Conservation (phyloP, 2,113 vertebrate species). For the Phyllopteryx taeniolatus region DNA sequence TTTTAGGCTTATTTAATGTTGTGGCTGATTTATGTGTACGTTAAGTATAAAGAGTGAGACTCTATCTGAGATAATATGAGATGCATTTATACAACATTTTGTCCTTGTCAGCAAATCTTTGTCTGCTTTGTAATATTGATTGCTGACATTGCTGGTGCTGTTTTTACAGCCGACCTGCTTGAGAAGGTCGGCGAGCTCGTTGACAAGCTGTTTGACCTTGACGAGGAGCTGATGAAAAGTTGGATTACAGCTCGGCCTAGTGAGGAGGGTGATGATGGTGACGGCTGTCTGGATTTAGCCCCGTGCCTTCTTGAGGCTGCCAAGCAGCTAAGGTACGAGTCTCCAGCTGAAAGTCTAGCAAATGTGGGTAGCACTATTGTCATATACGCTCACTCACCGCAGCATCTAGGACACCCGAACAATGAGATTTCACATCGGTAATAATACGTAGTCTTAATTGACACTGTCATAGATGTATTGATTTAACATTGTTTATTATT, state of each 20-base stretch:
- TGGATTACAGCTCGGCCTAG: constrained; percentile 76
- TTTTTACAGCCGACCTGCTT: constrained; percentile 82
- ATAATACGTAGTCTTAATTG: not conserved
- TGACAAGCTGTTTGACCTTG: constrained; percentile 93
- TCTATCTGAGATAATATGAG: not conserved
- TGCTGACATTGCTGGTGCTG: not conserved
- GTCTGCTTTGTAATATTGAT: constrained; percentile 3
- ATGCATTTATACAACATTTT: not conserved
- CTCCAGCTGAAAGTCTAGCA: constrained; percentile 1
- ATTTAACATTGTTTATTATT: not conserved
- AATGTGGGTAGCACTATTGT: not conserved
- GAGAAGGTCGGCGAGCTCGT: constrained; percentile 92
- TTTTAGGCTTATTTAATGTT: not conserved
- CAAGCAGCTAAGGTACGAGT: constrained; percentile 85
- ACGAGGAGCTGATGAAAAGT: constrained; percentile 89
- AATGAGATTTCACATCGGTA: not conserved
- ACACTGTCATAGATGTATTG: not conserved
- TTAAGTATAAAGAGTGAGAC: not conserved
- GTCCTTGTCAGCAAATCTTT: not conserved
- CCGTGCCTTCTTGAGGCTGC: constrained; percentile 88
- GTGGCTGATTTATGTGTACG: not conserved
- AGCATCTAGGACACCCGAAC: not conserved
- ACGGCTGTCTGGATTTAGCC: constrained; percentile 68
- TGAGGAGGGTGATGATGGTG: constrained; percentile 35
- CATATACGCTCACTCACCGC: not conserved